Base-by-base conservation (phyloP, 1,140 invertebrate genomes). In the Drosophila simulans region DNA sequence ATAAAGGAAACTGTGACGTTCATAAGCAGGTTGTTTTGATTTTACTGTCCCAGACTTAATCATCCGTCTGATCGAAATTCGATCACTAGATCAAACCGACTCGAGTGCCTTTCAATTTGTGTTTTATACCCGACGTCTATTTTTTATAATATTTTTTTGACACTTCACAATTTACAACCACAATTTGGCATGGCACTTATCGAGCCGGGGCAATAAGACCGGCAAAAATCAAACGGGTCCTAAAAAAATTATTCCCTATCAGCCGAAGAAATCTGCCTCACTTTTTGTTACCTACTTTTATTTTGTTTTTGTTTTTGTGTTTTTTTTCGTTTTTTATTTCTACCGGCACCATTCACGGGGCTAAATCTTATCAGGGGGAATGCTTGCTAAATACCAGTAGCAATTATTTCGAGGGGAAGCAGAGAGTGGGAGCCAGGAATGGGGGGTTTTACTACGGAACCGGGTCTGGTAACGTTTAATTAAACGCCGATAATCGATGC, bases 351-450 rank as follows among this genome's bases (percentile, higher is more conserved):
- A 60, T 72, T 68, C 51, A 68, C 65, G 65, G 17, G n/a, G 2
- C 43, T 42, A 53, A 74, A 70, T 75, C 78, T 83, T 83, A 88
- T 88, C 84, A 68, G 58, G 54, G 39, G 17, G 71, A 73, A 84
- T 58, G 84, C 83, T 89, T 89, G 84, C 84, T 89, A 89, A 89
- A 89, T 84, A 89, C 84, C 84, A 80, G 84, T 89, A 89, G 84
- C 84, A 84, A 89, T 84, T 77, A 89, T 89, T 72, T 77, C 49
- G 65, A 52, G 54, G 72, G 49, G 70, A 39, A 45, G 59, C 27
- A 39, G 17, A 37, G 69, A 39, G 49, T 35, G 59, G 31, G 27
- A 31, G 7, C 8, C 25, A 31, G 27, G 8, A 31, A 31, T 10
- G 27, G 31, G 27, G 7, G 31, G 8, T 31, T 31, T 27, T 31